These are phyloP conservation scores for Oscheius onirici DNA, from an alignment of 2,888 invertebrate species.

Conservation along the genomic window DNA sequence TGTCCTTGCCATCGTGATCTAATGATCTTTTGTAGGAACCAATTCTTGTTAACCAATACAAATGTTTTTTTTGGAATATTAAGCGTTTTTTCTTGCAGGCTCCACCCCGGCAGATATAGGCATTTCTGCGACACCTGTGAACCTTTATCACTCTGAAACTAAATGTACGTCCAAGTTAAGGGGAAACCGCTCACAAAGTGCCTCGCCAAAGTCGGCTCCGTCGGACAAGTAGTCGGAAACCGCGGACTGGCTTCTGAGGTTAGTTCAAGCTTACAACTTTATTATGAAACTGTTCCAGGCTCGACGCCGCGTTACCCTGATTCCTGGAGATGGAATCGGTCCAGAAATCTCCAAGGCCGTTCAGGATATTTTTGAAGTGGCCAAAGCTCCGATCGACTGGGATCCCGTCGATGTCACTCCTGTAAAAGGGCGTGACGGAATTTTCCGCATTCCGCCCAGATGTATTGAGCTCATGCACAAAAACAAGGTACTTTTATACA, in stretches of 20 bases:
- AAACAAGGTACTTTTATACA: slow-evolving; percentile 80
- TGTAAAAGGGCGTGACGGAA: slow-evolving; percentile 91
- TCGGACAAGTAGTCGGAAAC: slow-evolving; percentile 27
- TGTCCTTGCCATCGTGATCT: too few relatives aligned
- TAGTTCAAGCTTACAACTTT: not conserved
- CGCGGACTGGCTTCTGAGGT: slow-evolving; percentile 31
- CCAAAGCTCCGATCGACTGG: slow-evolving; percentile 86
- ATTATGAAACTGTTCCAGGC: slow-evolving; percentile 39
- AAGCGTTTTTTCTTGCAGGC: too few relatives aligned
- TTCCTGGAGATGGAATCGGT: slow-evolving; percentile 99
- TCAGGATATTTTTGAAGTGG: slow-evolving; percentile 83
- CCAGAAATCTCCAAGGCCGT: slow-evolving; percentile 98
- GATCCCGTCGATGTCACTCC: slow-evolving; percentile 98
- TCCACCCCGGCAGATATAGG: too few relatives aligned
- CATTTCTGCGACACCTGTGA: too few relatives aligned
- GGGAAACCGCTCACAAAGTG: slow-evolving; percentile 45
- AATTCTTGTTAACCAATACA: too few relatives aligned
- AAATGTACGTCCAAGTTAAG: too few relatives aligned
- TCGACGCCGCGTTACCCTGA: slow-evolving; percentile 82
- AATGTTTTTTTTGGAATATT: too few relatives aligned
- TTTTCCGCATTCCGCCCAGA: slow-evolving; percentile 92
- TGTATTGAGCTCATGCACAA: slow-evolving; percentile 96
- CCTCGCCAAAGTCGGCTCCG: slow-evolving; percentile 40
- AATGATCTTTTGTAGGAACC: too few relatives aligned
- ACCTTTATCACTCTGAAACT: too few relatives aligned